Conservation (phyloP, 2,797 vertebrate species). For the Choloepus didactylus region DNA sequence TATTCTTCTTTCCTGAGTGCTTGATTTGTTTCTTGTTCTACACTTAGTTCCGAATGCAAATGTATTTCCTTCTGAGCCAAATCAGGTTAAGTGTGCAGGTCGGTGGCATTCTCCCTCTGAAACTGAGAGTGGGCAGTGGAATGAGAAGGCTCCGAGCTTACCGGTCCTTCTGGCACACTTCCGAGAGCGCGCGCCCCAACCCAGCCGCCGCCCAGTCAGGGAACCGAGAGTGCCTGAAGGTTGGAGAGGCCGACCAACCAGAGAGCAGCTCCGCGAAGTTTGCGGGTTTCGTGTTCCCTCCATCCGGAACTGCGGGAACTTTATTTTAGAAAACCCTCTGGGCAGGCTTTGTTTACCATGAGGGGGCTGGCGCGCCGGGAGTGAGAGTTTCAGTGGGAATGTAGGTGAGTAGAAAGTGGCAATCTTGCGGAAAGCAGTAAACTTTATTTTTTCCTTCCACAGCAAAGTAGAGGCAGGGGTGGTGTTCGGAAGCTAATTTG, state of each 20-base stretch:
- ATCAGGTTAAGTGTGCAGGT: neutral
- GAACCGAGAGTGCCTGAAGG: neutral
- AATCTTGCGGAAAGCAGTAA: neutral
- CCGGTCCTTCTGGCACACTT: neutral
- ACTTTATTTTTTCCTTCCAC: neutral
- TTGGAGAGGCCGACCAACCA: neutral
- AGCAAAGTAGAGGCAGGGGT: neutral
- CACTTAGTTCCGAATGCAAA: neutral
- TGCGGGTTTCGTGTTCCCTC: neutral
- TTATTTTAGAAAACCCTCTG: neutral
- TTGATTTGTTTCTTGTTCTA: neutral
- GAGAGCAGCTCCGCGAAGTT: neutral
- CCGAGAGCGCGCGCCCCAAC: neutral
- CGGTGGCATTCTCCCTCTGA: neutral
- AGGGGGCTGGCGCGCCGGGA: neutral
- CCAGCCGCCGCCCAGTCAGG: accelerated
- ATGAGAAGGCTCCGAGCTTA: neutral
- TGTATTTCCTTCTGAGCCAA: neutral
- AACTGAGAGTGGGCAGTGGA: neutral
- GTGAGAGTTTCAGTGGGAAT: neutral
- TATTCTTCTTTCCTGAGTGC: neutral
- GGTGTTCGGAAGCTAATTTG: neutral
- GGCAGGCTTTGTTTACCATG: neutral
- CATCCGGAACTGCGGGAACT: neutral
- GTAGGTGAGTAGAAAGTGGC: neutral